Conservation (phyloP, 2,797 vertebrate genomes). For the Streptopelia turtur region DNA sequence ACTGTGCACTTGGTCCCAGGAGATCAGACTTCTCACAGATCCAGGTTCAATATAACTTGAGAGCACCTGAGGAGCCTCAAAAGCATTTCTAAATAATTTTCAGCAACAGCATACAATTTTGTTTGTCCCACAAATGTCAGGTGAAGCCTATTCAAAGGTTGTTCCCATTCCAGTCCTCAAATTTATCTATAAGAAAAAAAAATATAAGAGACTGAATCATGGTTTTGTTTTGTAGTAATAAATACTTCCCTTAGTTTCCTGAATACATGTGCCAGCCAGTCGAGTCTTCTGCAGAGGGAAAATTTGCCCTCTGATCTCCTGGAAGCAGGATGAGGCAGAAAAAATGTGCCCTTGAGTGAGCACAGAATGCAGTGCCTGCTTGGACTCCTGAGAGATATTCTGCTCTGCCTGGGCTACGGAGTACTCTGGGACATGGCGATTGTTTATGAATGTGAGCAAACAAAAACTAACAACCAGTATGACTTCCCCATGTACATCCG, state of each 20-base stretch:
- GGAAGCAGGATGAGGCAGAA: neutral
- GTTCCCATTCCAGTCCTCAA: neutral
- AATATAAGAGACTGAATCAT: neutral
- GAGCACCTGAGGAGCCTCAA: neutral
- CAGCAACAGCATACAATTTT: neutral
- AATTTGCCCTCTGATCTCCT: neutral
- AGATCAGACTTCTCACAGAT: neutral
- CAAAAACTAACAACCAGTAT: neutral
- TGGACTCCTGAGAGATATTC: neutral
- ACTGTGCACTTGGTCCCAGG: neutral
- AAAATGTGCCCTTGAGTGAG: neutral
- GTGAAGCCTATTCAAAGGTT: neutral
- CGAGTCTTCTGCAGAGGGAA: neutral
- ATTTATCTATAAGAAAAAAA: neutral
- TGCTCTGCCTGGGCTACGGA: neutral
- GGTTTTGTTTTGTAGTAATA: neutral
- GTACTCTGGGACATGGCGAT: neutral
- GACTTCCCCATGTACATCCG: neutral
- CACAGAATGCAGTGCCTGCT: neutral
- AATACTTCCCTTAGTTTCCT: neutral
- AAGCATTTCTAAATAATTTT: neutral
- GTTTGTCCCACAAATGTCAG: neutral
- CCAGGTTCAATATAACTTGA: neutral
- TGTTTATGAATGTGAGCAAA: neutral
- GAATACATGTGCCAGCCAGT: neutral